Evolutionary conservation across 2,888 invertebrate species (phyloP), one percentile per base, ranked within the genome.

Genomic region (Hedychridium roseum): DNA sequence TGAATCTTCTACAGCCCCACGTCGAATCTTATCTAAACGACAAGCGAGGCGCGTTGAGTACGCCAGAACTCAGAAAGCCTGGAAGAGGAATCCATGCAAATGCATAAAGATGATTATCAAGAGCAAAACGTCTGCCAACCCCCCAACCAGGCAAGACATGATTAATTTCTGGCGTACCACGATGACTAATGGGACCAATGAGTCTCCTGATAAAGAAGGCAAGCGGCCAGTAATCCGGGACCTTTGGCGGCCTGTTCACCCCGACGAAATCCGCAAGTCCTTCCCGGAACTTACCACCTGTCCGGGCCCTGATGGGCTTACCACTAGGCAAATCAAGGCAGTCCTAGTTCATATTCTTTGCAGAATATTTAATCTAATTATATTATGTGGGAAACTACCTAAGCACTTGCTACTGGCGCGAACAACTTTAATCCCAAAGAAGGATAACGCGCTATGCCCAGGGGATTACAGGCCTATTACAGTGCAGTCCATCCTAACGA

Each of bases 401-500:
- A 12, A 20, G 1, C 32, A 44, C 1, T 32, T 65, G 0, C 14
- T 32, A 0, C 37, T 39, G 7, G 44, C 60, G 0, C 32, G 23
- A n/a, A 66, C 64, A 0, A 50, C 44, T 0, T 20, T 66, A 4
- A 57, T 66, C 1, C 60, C 65, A 0, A 59, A 66, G 43, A 63
- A 58, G 18, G 21, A 44, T 0, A 37, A 20, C 0, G 53, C 59
- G 0, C 1, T 4, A 0, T 15, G 46, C 0, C 60, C 62, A 0
- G 58, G 49, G 0, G 62, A 67, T 1, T 64, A 50, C 20, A 23
- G 63, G 3, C 60, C 60, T 0, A 60, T 65, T 2, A 58, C 63
- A 3, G 52, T 65, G 1, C 26, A 55, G 0, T 60, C 62, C 0
- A 41, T 58, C 0, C 1, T 63, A 0, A 34, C 26, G 0, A 21